phyloP scores from a whole-genome alignment of 2,888 invertebrate genomes.

The Ypsolopha scabrella region DNA sequence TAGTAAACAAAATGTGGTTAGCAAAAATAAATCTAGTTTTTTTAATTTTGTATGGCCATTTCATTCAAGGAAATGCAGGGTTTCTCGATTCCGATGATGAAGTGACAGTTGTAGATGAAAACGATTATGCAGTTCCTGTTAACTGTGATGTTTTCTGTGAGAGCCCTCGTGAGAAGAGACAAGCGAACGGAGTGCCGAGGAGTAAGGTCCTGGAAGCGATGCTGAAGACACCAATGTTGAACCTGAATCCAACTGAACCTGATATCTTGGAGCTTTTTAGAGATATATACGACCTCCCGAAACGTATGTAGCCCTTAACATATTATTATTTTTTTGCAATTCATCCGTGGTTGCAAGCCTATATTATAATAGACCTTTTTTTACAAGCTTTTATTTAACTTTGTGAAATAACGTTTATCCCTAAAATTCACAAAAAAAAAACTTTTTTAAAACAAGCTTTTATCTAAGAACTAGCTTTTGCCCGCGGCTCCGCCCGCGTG shows the following conservation, averaged over 20 bases:
- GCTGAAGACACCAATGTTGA: slow-evolving; percentile 33
- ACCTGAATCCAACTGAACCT: slow-evolving; percentile 24
- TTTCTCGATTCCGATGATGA: slow-evolving; percentile 17
- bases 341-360: no score
- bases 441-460: no score
- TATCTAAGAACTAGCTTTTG: no score
- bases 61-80: neutral
- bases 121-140: slow-evolving; percentile 25
- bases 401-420: no score
- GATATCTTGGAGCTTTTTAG: slow-evolving; percentile 35
- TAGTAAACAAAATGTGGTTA: no score
- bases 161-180: slow-evolving; percentile 18
- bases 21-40: slow-evolving; percentile 6
- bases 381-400: no score
- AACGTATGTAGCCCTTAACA: slow-evolving; percentile 27
- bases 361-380: no score
- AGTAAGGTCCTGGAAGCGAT: slow-evolving; percentile 44
- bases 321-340: neutral
- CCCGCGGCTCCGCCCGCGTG: no score
- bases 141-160: slow-evolving; percentile 24
- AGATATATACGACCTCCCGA: slow-evolving; percentile 46
- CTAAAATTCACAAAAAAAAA: no score
- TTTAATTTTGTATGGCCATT: neutral
- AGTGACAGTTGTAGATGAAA: slow-evolving; percentile 18
- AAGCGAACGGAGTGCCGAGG: slow-evolving; percentile 12